phyloP scores from a whole-genome alignment of 35 echinoderm and acorn worm genomes.

The Heliocidaris erythrogramma region DNA sequence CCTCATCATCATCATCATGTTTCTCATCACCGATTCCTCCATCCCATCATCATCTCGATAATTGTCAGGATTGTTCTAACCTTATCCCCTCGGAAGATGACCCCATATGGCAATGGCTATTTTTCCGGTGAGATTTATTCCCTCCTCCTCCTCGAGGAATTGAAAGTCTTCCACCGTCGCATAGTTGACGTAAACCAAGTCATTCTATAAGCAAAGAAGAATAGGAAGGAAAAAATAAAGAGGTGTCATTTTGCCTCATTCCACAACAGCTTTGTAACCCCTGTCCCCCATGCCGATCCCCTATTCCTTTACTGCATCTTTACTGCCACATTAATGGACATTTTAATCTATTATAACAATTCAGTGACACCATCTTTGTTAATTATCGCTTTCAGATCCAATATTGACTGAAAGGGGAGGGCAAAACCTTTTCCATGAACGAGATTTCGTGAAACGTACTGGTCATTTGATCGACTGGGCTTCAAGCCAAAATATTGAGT shows the following conservation, averaged over 20 bases:
- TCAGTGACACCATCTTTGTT: background rate
- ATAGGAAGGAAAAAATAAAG: background rate
- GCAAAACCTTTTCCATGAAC: too few species aligned
- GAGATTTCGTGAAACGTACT: too few species aligned
- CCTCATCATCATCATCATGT: background rate
- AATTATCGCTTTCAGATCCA: too few species aligned
- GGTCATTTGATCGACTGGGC: too few species aligned
- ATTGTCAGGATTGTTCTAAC: conserved; percentile 37
- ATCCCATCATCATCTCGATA: background rate
- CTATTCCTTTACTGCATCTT: background rate
- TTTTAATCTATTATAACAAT: background rate
- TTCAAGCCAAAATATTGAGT: too few species aligned
- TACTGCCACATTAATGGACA: background rate
- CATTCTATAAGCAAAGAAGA: conserved; percentile 55
- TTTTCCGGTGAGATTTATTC: conserved; percentile 70
- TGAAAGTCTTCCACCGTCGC: conserved; percentile 84
- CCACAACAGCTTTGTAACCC: background rate
- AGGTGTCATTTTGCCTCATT: background rate
- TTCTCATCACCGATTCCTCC: background rate
- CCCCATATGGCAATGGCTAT: conserved; percentile 80
- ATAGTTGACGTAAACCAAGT: conserved; percentile 88
- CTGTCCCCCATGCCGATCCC: background rate
- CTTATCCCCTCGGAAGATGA: conserved; percentile 84
- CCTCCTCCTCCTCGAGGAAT: conserved; percentile 42
- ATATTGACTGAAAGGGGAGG: too few species aligned